These are phyloP conservation scores for Tetraneura akinire DNA, from an alignment of 1,140 invertebrate species.

Conservation along the genomic window DNA sequence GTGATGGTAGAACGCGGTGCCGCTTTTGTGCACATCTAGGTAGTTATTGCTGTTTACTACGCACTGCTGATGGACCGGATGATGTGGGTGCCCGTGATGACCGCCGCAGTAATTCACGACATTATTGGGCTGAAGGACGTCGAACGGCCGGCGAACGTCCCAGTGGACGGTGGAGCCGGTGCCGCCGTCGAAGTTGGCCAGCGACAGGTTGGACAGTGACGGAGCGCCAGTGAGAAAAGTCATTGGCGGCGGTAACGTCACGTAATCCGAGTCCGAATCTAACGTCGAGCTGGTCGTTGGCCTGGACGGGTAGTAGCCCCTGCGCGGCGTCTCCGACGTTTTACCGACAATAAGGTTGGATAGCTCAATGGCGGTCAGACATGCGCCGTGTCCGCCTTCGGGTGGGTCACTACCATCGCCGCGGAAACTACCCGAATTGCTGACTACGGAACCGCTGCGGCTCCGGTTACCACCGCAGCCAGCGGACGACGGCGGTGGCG, in stretches of 20 bases:
- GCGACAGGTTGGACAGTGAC: slow-evolving; percentile 62
- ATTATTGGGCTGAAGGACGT: neutral
- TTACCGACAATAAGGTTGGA: slow-evolving; percentile 77
- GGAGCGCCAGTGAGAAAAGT: slow-evolving; percentile 63
- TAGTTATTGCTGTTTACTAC: slow-evolving; percentile 71
- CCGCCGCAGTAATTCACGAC: slow-evolving; percentile 7
- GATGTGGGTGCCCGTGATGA: slow-evolving; percentile 5
- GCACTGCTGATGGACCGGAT: slow-evolving; percentile 61
- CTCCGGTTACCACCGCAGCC: slow-evolving; percentile 66
- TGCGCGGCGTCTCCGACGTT: slow-evolving; percentile 55
- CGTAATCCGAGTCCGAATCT: slow-evolving; percentile 86
- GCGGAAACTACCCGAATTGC: slow-evolving; percentile 73
- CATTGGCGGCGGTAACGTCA: slow-evolving; percentile 70
- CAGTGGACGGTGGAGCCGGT: slow-evolving; percentile 52
- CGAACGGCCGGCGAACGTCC: slow-evolving; percentile 49
- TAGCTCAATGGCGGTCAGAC: slow-evolving; percentile 76
- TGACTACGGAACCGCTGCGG: slow-evolving; percentile 75
- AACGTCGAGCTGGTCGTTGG: slow-evolving; percentile 80
- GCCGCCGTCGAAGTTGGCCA: slow-evolving; percentile 53
- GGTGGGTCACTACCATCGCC: slow-evolving; percentile 84
- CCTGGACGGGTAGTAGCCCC: slow-evolving; percentile 71
- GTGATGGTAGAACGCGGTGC: slow-evolving; percentile 60
- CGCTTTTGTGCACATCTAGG: slow-evolving; percentile 67
- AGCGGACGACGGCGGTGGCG: slow-evolving; percentile 55
- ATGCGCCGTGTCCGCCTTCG: slow-evolving; percentile 69